A percentile compares a stretch with the other conserved stretches of the same genome.
phyloP scores from a whole-genome alignment of 2,888 invertebrate genomes.

The Orthonevra nobilis region DNA sequence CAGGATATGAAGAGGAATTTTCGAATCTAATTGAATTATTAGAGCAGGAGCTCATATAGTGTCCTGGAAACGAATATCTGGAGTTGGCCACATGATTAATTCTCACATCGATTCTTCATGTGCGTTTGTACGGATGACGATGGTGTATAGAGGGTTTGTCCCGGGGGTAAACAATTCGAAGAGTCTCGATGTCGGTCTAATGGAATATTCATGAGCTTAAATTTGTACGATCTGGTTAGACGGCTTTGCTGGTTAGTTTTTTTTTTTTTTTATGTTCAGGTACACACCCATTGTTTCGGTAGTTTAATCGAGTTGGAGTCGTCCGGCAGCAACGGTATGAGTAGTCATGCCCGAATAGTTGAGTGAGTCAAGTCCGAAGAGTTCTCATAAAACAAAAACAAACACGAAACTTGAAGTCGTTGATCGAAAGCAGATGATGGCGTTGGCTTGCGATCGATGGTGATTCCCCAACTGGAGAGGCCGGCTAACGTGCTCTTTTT shows the following conservation, averaged over 20 bases:
- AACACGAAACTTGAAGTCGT: neutral
- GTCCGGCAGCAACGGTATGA: slow-evolving; percentile 13
- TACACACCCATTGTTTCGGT: slow-evolving; percentile 29
- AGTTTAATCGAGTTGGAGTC: neutral
- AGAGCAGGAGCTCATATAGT: slow-evolving; percentile 35
- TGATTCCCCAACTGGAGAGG: slow-evolving; percentile 51
- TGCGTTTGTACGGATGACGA: slow-evolving; percentile 22
- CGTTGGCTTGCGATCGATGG: too few relatives aligned
- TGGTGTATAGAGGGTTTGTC: slow-evolving; percentile 43
- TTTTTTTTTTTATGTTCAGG: slow-evolving; percentile 3
- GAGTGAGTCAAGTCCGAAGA: slow-evolving; percentile 19
- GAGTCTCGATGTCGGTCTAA: slow-evolving; percentile 30
- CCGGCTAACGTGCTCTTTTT: too few relatives aligned
- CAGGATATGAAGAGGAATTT: slow-evolving; percentile 46
- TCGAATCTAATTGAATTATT: slow-evolving; percentile 68
- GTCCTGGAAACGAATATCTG: slow-evolving; percentile 39
- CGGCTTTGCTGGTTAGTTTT: too few relatives aligned
- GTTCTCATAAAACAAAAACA: slow-evolving; percentile 2
- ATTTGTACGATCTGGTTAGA: slow-evolving; percentile 50
- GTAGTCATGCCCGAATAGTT: neutral
- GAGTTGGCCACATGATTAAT: slow-evolving; percentile 61
- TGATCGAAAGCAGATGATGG: neutral
- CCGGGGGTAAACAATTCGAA: slow-evolving; percentile 43
- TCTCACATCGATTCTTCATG: slow-evolving; percentile 42
- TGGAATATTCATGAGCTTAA: slow-evolving; percentile 53